Base-by-base conservation (phyloP, 2,113 vertebrate genomes). In the Mellivora capensis region DNA sequence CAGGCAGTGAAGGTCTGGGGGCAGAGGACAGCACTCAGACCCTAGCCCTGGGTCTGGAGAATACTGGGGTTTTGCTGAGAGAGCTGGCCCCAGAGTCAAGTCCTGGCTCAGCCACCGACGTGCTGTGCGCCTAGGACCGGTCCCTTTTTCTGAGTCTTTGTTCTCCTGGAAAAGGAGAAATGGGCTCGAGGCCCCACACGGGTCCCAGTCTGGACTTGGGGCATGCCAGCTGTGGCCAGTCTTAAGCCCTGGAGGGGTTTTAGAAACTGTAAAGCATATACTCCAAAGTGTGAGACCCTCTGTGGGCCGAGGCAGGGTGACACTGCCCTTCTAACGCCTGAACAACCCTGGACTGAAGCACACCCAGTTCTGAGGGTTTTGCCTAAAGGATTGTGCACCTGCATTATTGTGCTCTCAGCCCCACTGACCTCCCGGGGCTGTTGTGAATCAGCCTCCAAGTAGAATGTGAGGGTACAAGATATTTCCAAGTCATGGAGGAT, bases 1-100 rank as follows among this genome's bases (percentile, higher is more conserved):
- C 99, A 99, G 85, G 99, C 99, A 95, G 99, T 99, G 99, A 99
- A 99, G 62, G 99, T 99, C 99, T 99, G 98, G 59, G 81, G 91
- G 87, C 74, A 93, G 67, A 96, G 21, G 92, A 64, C 39, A 77
- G 81, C 6, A 3, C 69, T 97, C 57, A 91, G 93, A 42, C 34
- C 34, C n/a, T 21, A 12, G n/a, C 4, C 15, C 69, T 10, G 29
- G 29, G 31, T 29, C 20, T 39, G 1, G 81, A 21, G 49, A 27
- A 29, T 2, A 8, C 6, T 18, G 67, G 47, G 42, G 72, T 4
- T 23, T 25, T 23, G 81, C 84, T 76, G 42, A 72, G 69, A 87
- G 49, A 42, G 23, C 3, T 0, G 25, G 54, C 23, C 34, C 34
- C 82, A 27, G 54, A 21, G 59, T 62, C 79, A 39, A 54, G 59